Base-by-base conservation (phyloP, 2,113 vertebrate species). In the Conger conger region DNA sequence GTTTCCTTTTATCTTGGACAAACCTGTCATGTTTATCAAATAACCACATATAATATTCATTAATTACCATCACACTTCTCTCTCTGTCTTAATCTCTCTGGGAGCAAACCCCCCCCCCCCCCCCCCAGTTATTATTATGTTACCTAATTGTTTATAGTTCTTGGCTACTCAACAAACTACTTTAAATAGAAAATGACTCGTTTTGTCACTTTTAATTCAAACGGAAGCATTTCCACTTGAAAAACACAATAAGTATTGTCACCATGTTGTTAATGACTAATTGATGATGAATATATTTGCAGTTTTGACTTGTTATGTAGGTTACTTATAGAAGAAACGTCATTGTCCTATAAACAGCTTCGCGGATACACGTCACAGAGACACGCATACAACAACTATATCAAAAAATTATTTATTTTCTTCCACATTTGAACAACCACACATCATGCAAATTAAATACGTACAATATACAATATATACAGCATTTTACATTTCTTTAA, bases 361-460 rank as follows among this genome's bases (percentile, higher is more conserved):
- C 20, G 27, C 6, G 57, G 2, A 63, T 63, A 23, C 20, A 63
- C 20, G 18, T 73, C 68, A 30, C 27, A 27, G 7, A 68, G 45
- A 81, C 80, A 78, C 76, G 38, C 35, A 8, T 80, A 53, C 37
- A 77, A 53, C 53, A 77, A 38, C 76, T 85, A 76, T 79, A 86
- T 86, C 27, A 90, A 92, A 93, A 94, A 92, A n/a, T 89, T 84
- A 87, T 94, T 94, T 93, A 94, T 92, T 94, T 89, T 45, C 83
- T 73, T 36, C 87, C 84, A 89, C 82, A 90, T 91, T 89, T 78
- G 86, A 78, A 89, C 84, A 90, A 82, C 86, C 27, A 91, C 54
- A 88, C 68, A 84, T 82, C 88, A 86, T 83, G 88, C 45, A 88
- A 82, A 82, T 89, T 81, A 90, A 86, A 89, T 73, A 91, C 88